These are phyloP conservation scores for Galaxias olidus DNA, from an alignment of 2,797 vertebrate species.

Conservation along the genomic window DNA sequence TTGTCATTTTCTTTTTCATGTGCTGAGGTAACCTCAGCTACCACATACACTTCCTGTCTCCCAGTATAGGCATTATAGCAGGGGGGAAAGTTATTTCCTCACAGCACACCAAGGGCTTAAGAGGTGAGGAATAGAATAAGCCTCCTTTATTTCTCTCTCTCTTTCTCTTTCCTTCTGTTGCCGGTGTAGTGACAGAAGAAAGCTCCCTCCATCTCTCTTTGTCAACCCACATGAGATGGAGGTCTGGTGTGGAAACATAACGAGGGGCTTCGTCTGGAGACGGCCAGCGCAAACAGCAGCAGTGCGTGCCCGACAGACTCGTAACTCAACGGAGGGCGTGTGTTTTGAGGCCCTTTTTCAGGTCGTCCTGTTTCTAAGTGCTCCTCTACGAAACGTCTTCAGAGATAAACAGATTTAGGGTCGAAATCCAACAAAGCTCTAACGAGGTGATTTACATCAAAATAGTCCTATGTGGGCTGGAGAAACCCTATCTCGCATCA, in stretches of 20 bases:
- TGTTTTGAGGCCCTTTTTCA: constrained; percentile 11
- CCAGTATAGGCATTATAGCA: no score
- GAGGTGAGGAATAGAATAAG: no score
- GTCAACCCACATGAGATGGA: constrained; percentile 32
- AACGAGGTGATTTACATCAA: constrained; percentile 10
- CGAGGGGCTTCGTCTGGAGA: constrained; percentile 30
- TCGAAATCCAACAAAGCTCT: constrained; percentile 18
- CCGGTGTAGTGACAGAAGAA: no score
- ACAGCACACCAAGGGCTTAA: no score
- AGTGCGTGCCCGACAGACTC: background rate
- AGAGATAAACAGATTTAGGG: constrained; percentile 35
- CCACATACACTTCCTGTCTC: no score
- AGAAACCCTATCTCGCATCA: background rate
- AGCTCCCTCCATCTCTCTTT: constrained; percentile 17
- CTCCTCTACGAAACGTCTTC: constrained; percentile 28
- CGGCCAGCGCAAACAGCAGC: constrained; percentile 1
- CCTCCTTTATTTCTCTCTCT: no score
- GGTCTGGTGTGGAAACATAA: constrained; percentile 38
- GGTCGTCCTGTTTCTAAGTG: background rate
- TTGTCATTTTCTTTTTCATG: no score
- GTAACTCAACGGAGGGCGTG: constrained; percentile 34
- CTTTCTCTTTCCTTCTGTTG: no score
- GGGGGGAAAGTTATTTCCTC: no score
- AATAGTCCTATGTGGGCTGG: background rate
- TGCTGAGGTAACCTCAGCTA: no score